Percentiles rank a stretch among this genome's conserved stretches.
Evolutionary conservation across 2,113 vertebrate species (phyloP).

Genomic region (Mormyrus iriodes): DNA sequence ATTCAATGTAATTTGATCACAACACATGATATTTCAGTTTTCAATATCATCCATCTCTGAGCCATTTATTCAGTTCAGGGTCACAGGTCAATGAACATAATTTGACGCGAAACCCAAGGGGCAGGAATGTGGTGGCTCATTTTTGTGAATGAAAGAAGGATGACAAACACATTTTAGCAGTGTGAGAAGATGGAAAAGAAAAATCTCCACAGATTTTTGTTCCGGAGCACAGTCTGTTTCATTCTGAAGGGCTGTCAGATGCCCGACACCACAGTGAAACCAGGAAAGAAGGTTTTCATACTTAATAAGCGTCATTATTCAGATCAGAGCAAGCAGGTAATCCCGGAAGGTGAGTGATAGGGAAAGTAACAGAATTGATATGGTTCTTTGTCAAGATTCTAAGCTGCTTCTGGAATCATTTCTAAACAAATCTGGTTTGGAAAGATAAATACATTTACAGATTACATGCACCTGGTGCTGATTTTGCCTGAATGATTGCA

Average conservation of each 20-base stretch:
- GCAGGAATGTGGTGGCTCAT: neutral
- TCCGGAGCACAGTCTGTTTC: neutral
- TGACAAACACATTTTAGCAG: neutral
- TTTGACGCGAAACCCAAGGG: neutral
- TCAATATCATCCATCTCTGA: neutral
- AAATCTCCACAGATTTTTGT: neutral
- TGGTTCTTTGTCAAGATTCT: neutral
- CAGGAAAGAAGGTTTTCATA: neutral
- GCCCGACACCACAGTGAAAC: neutral
- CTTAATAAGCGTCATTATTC: neutral
- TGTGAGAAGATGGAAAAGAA: neutral
- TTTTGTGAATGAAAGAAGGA: neutral
- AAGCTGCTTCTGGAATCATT: neutral
- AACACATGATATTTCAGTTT: neutral
- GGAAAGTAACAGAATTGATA: neutral
- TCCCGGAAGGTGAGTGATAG: slow-evolving; percentile 2
- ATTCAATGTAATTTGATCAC: neutral
- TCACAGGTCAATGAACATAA: neutral
- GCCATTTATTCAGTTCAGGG: neutral
- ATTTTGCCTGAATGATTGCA: neutral
- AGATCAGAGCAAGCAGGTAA: slow-evolving; percentile 4
- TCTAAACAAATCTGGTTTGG: neutral
- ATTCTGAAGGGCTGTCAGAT: neutral
- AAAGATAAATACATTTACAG: neutral
- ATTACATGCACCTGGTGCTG: neutral